These are phyloP conservation scores for Cremastobaeus sp. DNA, from an alignment of 2,888 invertebrate species.

Conservation along the genomic window DNA sequence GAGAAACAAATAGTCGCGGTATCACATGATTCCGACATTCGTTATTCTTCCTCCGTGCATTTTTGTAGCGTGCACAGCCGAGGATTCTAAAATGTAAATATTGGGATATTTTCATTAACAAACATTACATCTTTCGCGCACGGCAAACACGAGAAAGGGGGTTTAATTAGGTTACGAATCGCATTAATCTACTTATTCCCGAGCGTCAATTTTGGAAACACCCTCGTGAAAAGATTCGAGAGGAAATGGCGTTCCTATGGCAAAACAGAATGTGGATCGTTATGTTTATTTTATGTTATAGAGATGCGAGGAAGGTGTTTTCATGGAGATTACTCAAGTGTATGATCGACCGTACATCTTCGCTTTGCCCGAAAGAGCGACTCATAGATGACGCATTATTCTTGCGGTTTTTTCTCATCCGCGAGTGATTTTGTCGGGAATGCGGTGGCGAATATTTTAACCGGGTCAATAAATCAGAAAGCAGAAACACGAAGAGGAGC, in stretches of 20 bases:
- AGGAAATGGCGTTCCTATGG: too few relatives aligned
- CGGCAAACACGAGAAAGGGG: background rate
- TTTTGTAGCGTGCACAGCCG: conserved; percentile 20
- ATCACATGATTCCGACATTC: conserved; percentile 31
- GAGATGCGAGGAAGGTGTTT: too few relatives aligned
- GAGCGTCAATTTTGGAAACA: too few relatives aligned
- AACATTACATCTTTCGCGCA: background rate
- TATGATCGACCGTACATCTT: too few relatives aligned
- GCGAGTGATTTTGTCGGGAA: conserved; percentile 62
- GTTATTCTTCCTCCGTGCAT: conserved; percentile 21
- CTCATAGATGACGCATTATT: conserved; percentile 37
- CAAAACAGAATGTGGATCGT: too few relatives aligned
- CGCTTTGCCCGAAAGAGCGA: background rate
- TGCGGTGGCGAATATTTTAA: conserved; percentile 67
- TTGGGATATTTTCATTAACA: conserved; percentile 12
- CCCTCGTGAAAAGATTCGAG: too few relatives aligned
- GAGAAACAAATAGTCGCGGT: conserved; percentile 43
- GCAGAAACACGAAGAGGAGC: conserved; percentile 57
- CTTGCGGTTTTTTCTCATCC: conserved; percentile 27
- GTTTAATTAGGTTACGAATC: conserved; percentile 6
- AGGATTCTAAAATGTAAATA: conserved; percentile 18
- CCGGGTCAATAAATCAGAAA: conserved; percentile 67
- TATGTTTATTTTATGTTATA: too few relatives aligned
- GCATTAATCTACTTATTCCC: background rate
- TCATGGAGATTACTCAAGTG: too few relatives aligned